Percentiles rank a stretch among this genome's conserved stretches.
Evolutionary conservation across 2,888 invertebrate species (phyloP).

Genomic region (Theodoxus fluviatilis): DNA sequence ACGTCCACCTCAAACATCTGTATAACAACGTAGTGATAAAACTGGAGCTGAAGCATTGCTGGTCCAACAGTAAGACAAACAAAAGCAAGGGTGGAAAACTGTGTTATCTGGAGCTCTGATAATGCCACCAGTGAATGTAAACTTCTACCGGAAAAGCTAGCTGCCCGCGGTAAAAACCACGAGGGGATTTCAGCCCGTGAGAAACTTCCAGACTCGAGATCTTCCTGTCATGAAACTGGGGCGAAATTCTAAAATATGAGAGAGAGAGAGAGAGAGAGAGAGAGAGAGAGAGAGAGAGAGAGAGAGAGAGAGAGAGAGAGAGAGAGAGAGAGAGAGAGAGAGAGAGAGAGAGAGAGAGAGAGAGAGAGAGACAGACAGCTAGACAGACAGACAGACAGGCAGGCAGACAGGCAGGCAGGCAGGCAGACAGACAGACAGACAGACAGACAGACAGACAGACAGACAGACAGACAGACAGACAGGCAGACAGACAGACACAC

Average conservation of each 20-base stretch:
- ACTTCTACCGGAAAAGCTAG: too few relatives aligned
- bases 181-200: too few relatives aligned
- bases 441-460: slow-evolving; percentile 15
- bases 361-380: slow-evolving; percentile 9
- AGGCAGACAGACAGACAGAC: slow-evolving; percentile 12
- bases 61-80: too few relatives aligned
- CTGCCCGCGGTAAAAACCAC: too few relatives aligned
- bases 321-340: slow-evolving; percentile 17
- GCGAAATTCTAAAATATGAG: background rate
- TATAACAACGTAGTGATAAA: too few relatives aligned
- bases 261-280: slow-evolving; percentile 11
- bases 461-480: slow-evolving; percentile 12
- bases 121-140: too few relatives aligned
- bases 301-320: slow-evolving; percentile 22
- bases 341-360: slow-evolving; percentile 17
- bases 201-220: too few relatives aligned
- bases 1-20: too few relatives aligned
- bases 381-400: background rate
- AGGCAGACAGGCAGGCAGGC: background rate
- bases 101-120: too few relatives aligned
- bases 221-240: background rate
- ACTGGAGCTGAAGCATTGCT: too few relatives aligned
- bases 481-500: background rate
- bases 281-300: slow-evolving; percentile 9
- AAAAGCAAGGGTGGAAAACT: too few relatives aligned